Base-by-base conservation (phyloP, 1,140 invertebrate species). In the Lycorma delicatula region DNA sequence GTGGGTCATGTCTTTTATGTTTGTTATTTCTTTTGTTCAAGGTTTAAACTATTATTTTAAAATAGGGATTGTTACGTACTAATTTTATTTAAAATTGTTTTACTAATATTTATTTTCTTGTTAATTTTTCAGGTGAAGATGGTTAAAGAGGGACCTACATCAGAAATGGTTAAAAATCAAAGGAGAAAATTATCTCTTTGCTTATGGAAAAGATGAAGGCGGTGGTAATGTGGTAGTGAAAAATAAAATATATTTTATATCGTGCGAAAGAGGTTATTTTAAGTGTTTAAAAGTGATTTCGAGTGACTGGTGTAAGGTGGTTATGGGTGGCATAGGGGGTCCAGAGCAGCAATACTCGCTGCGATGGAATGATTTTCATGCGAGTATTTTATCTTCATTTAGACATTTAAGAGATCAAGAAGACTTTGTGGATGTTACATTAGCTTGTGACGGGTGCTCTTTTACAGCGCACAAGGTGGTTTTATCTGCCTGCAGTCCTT, bases 311-410 rank as follows among this genome's bases (percentile, higher is more conserved):
- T 58, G 49, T 59, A 44, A 53, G 56, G 52, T 51, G 51, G 48
- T 54, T 44, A 75, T 76, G 75, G 75, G 74, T 68, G 74, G 75
- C 71, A 76, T 79, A 69, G 79, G 73, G 70, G 72, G 72, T 61
- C 71, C 79, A 64, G 85, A 91, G 75, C 90, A 94, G 77, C 88
- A 91, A 70, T 94, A 93, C 75, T 90, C 89, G 71, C 80, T 94
- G 67, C 82, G 89, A 68, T 94, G 91, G 91, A 93, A 93, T 73
- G 90, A 93, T 73, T 93, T 91, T 77, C 89, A 92, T 71, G 84
- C 87, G 54, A 90, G 87, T 66, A 91, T 94, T 70, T 79, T 93
- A 54, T 89, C 81, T 56, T 90, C 89, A 49, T 93, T 93, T 74
- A 81, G 89, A 55, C 84, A 89, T 71, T 77, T 94, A 59, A 76